Evolutionary conservation across 2,888 invertebrate species (phyloP), one percentile per base, ranked within the genome.

Genomic region (Polylopha cassiicola): DNA sequence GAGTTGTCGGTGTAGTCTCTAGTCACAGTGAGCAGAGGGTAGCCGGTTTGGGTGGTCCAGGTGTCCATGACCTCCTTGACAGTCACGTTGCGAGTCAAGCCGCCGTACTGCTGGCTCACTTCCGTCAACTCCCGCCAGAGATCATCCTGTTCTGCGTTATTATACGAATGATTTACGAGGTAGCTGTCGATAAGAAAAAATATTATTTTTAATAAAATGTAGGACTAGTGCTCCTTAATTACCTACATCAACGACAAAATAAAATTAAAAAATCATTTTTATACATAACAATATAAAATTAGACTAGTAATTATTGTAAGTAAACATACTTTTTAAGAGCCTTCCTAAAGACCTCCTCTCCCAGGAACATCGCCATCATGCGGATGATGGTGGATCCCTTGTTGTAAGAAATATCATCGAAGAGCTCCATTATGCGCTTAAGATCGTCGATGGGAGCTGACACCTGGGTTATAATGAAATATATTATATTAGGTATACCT

Each of bases 291-390:
- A n/a, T n/a, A n/a, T n/a, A n/a, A n/a, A n/a, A 7, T 6, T 4
- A 24, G 15, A 7, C 6, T 5, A 20, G 22, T 10, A 9, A 3
- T 5, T 21, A 2, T 10, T 17, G 4, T 10, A 4, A 7, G 3
- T 2, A 5, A 8, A 49, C 68, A 53, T 43, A 84, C 85, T 87
- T 89, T 41, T 88, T 88, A 6, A 93, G 81, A 5, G 92, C 92
- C 47, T 81, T 73, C 47, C 89, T 87, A 71, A 95, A 92, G 8
- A 91, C 87, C 0, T 89, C 86, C 29, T 92, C 89, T 0, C 97
- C 96, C 13, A 98, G 87, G 73, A 95, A 93, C 63, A 91, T 87
- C 51, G 91, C 90, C 92, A 98, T 95, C 98, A 98, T 98, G 26
- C 97, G 88, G 44, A 98, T 89, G 26, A 98, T 88, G 0, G 91